These are phyloP conservation scores for Nerophis lumbriciformis DNA, from an alignment of 2,113 vertebrate species.

Conservation along the genomic window DNA sequence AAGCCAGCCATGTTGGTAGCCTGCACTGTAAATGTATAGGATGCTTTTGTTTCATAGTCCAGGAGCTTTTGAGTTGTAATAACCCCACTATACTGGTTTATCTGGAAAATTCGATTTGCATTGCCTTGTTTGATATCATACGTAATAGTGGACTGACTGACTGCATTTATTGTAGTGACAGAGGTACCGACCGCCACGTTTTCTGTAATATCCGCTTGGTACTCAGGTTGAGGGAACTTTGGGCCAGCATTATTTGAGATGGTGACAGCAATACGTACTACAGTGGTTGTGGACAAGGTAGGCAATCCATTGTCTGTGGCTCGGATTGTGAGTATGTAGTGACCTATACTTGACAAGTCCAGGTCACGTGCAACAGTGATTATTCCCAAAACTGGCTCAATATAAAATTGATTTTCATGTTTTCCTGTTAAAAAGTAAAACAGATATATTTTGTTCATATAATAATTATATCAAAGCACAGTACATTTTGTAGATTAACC, in stretches of 20 bases:
- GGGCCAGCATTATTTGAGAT: constrained; percentile 91
- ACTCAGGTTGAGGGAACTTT: constrained; percentile 86
- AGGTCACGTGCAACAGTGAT: constrained; percentile 85
- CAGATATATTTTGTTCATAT: background rate
- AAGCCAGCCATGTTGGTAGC: constrained; percentile 96
- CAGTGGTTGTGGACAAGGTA: constrained; percentile 81
- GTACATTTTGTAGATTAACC: constrained; percentile 3
- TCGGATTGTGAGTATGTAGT: constrained; percentile 90
- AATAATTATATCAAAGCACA: background rate
- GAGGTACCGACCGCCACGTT: constrained; percentile 84
- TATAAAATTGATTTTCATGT: constrained; percentile 84
- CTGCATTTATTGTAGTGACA: constrained; percentile 81
- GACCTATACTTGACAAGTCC: constrained; percentile 82
- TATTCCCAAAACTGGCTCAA: constrained; percentile 90
- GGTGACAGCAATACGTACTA: constrained; percentile 85
- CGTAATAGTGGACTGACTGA: constrained; percentile 88
- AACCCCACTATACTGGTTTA: constrained; percentile 95
- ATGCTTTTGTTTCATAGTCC: constrained; percentile 81
- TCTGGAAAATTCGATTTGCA: constrained; percentile 74
- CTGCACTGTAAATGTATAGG: constrained; percentile 81
- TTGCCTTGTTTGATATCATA: constrained; percentile 90
- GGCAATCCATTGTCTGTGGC: constrained; percentile 86
- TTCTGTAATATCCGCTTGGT: constrained; percentile 88
- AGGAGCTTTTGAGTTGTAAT: constrained; percentile 81
- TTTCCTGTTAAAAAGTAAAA: constrained; percentile 76